These are phyloP conservation scores for Ibidorhyncha struthersii DNA, from an alignment of 2,113 vertebrate genomes.

Conservation along the genomic window DNA sequence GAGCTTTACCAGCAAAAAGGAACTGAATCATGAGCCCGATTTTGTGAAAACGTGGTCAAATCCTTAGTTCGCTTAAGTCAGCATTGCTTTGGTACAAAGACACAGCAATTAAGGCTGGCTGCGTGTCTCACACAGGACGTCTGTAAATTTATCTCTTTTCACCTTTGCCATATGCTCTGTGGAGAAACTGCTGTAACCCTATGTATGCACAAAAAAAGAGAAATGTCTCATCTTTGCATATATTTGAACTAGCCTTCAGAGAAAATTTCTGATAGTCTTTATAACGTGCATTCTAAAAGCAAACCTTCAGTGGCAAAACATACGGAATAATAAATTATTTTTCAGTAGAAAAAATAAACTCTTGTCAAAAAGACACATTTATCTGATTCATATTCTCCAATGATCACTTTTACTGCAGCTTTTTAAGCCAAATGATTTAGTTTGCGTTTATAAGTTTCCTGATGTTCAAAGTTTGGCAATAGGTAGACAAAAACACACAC, in stretches of 20 bases:
- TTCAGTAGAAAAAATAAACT: conserved; percentile 56
- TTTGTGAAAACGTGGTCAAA: neutral
- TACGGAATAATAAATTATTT: conserved; percentile 57
- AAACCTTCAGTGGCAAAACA: conserved; percentile 43
- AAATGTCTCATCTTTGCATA: conserved; percentile 7
- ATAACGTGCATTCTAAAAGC: neutral
- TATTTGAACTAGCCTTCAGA: conserved; percentile 32
- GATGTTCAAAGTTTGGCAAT: conserved; percentile 42
- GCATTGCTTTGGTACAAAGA: neutral
- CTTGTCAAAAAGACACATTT: conserved; percentile 60
- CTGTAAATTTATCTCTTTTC: neutral
- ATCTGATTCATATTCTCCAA: conserved; percentile 62
- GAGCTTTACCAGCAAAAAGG: neutral
- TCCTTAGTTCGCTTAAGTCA: neutral
- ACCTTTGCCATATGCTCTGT: neutral
- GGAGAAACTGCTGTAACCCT: conserved; percentile 10
- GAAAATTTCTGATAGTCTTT: conserved; percentile 36
- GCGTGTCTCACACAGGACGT: neutral
- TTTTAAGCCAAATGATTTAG: conserved; percentile 41
- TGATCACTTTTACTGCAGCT: conserved; percentile 30
- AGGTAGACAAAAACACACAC: neutral
- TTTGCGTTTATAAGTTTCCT: conserved; percentile 32
- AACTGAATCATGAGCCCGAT: neutral
- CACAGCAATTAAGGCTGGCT: neutral
- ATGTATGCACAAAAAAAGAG: neutral